Base-by-base conservation (phyloP, 1,140 invertebrate species). In the Holcopasites calliopsidis region DNA sequence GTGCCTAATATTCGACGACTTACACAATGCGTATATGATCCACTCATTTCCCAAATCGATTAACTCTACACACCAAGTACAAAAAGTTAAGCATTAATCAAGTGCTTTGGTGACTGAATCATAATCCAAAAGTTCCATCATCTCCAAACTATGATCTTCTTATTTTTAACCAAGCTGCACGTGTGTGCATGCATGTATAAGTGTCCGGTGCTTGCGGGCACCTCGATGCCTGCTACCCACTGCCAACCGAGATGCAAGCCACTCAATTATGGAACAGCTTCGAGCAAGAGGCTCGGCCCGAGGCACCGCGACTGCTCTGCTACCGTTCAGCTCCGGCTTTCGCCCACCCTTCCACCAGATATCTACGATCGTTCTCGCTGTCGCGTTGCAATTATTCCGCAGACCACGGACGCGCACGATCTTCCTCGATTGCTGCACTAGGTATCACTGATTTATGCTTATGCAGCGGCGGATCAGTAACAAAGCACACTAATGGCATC, bases 201-300 rank as follows among this genome's bases (percentile, higher is more conserved):
- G n/a, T n/a, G n/a, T n/a, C 10, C 44, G 65, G 73, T 69, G 82
- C 82, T 84, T 64, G 80, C 61, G 81, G 72, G 79, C 79, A 82
- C 76, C 52, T 31, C 72, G 69, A 64, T 54, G 75, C 58, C 75
- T 62, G 73, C 65, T 76, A 33, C 70, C 76, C 62, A 76, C 68
- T 70, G 76, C n/a, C 77, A 76, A 78, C 77, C 82, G 80, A 85
- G 88, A 90, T 89, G 86, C 88, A 89, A 90, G 90, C 88, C 87
- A 88, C 89, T 90, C 89, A 90, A 90, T 90, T 90, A 90, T 80
- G 86, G 81, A 72, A 74, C 79, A 69, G 84, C 88, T 81, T 76
- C 73, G 74, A 83, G 85, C 74, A 47, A 42, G 33, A 85, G 66
- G 73, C 79, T 47, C 65, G 52, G 77, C 70, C 74, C 40, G 31